phyloP scores from a whole-genome alignment of 2,797 vertebrate genomes.

The Eutrigla gurnardus region DNA sequence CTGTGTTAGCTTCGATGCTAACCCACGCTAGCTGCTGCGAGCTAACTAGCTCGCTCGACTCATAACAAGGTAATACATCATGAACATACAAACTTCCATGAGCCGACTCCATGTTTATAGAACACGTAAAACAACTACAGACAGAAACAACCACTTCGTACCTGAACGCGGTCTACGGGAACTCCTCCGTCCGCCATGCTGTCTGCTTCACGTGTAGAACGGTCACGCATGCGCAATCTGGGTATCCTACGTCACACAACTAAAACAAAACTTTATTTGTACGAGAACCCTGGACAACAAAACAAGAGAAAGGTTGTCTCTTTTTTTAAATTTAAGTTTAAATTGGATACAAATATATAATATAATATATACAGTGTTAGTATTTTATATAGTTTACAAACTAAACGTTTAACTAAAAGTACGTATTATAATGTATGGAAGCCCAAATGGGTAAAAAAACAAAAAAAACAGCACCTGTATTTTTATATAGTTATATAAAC shows the following conservation, averaged over 20 bases:
- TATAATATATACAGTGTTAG: not conserved
- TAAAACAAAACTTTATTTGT: constrained; percentile 67
- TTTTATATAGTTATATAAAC: too few species aligned
- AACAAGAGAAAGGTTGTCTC: rapidly evolving
- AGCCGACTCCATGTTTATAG: rapidly evolving
- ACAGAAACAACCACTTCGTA: constrained; percentile 12
- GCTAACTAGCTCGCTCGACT: not conserved
- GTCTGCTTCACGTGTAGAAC: constrained; percentile 61
- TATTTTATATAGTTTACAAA: not conserved
- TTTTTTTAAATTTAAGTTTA: not conserved
- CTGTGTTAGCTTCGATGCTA: constrained; percentile 44
- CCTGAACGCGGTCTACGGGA: constrained; percentile 72
- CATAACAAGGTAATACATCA: rapidly evolving
- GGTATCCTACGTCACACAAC: not conserved
- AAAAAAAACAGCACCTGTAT: too few species aligned
- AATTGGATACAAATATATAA: not conserved
- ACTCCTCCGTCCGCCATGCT: constrained; percentile 73
- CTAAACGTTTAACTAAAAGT: too few species aligned
- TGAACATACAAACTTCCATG: rapidly evolving
- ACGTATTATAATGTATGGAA: not conserved
- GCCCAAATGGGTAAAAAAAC: not conserved
- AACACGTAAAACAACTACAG: rapidly evolving
- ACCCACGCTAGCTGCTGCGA: not conserved
- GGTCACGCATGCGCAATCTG: constrained; percentile 61
- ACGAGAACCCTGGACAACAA: not conserved